Conservation (phyloP, 2,888 invertebrate genomes). For the Ischnus inquisitorius region DNA sequence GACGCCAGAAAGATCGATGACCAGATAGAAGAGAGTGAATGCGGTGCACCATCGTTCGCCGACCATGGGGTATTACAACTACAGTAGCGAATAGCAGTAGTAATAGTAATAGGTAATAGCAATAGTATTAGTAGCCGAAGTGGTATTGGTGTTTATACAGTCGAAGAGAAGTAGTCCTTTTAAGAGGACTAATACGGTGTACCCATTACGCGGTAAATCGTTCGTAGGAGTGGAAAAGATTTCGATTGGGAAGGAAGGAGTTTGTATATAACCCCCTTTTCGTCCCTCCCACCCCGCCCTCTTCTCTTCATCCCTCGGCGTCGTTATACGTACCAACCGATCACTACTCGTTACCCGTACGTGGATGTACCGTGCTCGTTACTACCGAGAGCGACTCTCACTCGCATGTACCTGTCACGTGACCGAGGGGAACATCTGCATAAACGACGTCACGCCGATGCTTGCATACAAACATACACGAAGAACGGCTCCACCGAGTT, state of each 20-base stretch:
- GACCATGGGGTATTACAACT: conserved; percentile 36
- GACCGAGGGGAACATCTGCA: conserved; percentile 69
- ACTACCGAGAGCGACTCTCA: conserved; percentile 60
- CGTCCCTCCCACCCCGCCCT: neutral
- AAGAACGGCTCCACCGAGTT: neutral
- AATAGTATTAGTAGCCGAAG: conserved; percentile 13
- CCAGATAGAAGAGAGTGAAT: conserved; percentile 67
- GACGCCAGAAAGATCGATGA: conserved; percentile 67
- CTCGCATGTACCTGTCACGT: conserved; percentile 71
- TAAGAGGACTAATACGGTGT: conserved; percentile 69
- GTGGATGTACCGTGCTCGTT: conserved; percentile 64
- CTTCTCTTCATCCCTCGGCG: conserved; percentile 65
- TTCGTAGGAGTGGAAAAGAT: conserved; percentile 64
- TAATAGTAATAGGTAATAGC: conserved; percentile 23
- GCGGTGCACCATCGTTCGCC: conserved; percentile 46
- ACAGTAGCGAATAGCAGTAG: conserved; percentile 43
- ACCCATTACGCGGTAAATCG: conserved; percentile 69
- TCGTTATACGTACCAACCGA: conserved; percentile 68
- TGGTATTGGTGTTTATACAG: conserved; percentile 52
- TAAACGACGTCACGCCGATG: conserved; percentile 67
- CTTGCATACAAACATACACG: conserved; percentile 37
- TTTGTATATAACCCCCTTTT: neutral
- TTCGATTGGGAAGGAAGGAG: conserved; percentile 62
- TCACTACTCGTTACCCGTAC: conserved; percentile 69
- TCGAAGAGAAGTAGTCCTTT: conserved; percentile 63